Conservation (phyloP, 2,113 vertebrate species). For the Thunnus maccoyii region DNA sequence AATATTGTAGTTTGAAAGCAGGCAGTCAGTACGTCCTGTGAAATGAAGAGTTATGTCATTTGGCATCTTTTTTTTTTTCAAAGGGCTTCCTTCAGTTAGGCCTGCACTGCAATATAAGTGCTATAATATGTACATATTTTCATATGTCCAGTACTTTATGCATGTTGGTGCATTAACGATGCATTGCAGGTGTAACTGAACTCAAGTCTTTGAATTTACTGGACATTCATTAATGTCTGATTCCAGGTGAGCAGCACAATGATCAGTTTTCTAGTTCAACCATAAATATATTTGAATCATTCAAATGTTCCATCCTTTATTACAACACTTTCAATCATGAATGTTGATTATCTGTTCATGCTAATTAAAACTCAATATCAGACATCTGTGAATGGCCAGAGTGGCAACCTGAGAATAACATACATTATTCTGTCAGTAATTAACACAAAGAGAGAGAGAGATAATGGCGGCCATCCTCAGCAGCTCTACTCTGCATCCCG, state of each 20-base stretch:
- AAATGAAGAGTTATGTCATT: conserved; percentile 42
- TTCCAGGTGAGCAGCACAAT: not conserved
- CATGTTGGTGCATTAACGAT: conserved; percentile 1
- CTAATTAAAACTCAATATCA: conserved; percentile 39
- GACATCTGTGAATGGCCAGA: conserved; percentile 64
- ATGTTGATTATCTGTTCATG: conserved; percentile 39
- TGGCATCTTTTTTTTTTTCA: conserved; percentile 10
- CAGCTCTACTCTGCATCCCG: conserved; percentile 15
- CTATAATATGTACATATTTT: not conserved
- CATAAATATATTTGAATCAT: not conserved
- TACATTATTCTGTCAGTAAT: conserved; percentile 27
- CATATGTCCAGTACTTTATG: not conserved
- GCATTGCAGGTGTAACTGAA: conserved; percentile 58
- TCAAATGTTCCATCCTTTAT: conserved; percentile 2
- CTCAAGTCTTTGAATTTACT: conserved; percentile 31
- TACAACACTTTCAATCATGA: conserved; percentile 1
- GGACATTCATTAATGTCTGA: conserved; percentile 58
- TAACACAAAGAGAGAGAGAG: conserved; percentile 58
- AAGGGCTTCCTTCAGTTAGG: conserved; percentile 51
- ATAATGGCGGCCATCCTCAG: conserved; percentile 47
- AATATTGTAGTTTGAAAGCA: conserved; percentile 36
- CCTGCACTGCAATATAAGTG: conserved; percentile 16
- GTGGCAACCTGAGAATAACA: conserved; percentile 42
- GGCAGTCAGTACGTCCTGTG: conserved; percentile 52
- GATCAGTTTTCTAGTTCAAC: conserved; percentile 1